These are phyloP conservation scores for Monoplex corrugatus DNA, from an alignment of 2,888 invertebrate species.

Conservation along the genomic window DNA sequence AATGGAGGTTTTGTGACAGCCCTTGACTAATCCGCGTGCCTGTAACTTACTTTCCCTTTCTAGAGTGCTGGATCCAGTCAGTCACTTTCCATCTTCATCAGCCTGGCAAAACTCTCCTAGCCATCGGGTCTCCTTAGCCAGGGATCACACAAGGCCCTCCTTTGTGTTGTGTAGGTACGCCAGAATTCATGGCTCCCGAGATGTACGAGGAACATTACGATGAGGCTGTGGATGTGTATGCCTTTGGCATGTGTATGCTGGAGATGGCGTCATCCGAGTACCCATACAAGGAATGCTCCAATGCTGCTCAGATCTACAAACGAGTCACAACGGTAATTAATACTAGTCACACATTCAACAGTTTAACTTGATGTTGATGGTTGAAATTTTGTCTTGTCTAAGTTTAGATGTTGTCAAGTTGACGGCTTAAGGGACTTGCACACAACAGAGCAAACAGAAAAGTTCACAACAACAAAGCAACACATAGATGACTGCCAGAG, in stretches of 20 bases:
- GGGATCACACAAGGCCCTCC: conserved; percentile 66
- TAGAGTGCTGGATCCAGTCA: conserved; percentile 26
- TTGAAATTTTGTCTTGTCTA: too few relatives aligned
- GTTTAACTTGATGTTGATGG: too few relatives aligned
- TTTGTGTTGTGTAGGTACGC: conserved; percentile 86
- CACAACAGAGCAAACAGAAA: too few relatives aligned
- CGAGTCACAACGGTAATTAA: conserved; percentile 95
- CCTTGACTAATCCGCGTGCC: conserved; percentile 18
- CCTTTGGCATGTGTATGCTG: conserved; percentile 99
- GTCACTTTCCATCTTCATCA: background rate
- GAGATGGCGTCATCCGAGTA: conserved; percentile 99
- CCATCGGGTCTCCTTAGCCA: conserved; percentile 39
- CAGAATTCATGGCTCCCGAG: conserved; percentile 99
- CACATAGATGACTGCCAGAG: too few relatives aligned
- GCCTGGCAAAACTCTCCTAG: background rate
- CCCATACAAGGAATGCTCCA: conserved; percentile 98
- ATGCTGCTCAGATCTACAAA: conserved; percentile 99
- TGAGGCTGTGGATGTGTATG: conserved; percentile 99
- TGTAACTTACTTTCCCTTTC: conserved; percentile 38
- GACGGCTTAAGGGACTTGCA: too few relatives aligned
- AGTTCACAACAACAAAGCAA: too few relatives aligned
- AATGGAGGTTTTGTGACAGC: background rate
- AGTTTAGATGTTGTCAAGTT: too few relatives aligned
- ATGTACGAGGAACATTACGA: conserved; percentile 99
- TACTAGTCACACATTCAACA: too few relatives aligned